Conservation (phyloP, 2,797 vertebrate genomes). For the Buceros bicornis region DNA sequence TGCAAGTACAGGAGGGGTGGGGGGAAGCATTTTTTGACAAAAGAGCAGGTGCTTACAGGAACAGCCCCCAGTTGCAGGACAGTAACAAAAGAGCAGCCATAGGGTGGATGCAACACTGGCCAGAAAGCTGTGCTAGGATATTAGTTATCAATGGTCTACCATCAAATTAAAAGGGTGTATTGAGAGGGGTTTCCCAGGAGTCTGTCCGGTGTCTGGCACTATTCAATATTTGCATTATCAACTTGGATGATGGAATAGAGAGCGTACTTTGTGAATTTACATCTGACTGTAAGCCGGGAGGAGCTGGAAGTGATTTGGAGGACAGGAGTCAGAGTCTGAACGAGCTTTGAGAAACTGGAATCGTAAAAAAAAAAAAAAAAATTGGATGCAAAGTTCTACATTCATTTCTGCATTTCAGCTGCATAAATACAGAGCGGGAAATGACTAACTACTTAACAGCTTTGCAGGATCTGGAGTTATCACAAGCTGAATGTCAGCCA, state of each 20-base stretch:
- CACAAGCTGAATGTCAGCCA: constrained; percentile 28
- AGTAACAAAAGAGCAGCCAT: constrained; percentile 18
- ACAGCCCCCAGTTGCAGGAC: not conserved
- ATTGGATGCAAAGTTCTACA: not conserved
- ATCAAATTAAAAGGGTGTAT: constrained; percentile 6
- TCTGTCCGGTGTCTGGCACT: not conserved
- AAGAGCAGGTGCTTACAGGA: constrained; percentile 37
- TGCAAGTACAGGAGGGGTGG: fast-evolving
- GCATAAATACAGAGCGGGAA: constrained; percentile 10
- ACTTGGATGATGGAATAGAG: not conserved
- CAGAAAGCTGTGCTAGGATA: constrained; percentile 20
- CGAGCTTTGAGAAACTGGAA: not conserved
- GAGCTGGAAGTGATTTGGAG: constrained; percentile 6
- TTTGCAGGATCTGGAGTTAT: constrained; percentile 19
- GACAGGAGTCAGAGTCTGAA: not conserved
- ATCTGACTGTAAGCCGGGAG: not conserved
- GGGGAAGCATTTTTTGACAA: not conserved
- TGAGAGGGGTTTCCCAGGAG: constrained; percentile 15
- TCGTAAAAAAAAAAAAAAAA: not conserved
- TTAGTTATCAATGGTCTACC: constrained; percentile 8
- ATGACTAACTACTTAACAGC: not conserved
- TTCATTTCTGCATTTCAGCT: constrained; percentile 27
- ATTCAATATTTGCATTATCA: constrained; percentile 24
- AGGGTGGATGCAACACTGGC: constrained; percentile 26
- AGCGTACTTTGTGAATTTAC: not conserved